Percentiles rank a stretch among this genome's conserved stretches.
Evolutionary conservation across 2,888 invertebrate species (phyloP).

Genomic region (Lottia gigantea): DNA sequence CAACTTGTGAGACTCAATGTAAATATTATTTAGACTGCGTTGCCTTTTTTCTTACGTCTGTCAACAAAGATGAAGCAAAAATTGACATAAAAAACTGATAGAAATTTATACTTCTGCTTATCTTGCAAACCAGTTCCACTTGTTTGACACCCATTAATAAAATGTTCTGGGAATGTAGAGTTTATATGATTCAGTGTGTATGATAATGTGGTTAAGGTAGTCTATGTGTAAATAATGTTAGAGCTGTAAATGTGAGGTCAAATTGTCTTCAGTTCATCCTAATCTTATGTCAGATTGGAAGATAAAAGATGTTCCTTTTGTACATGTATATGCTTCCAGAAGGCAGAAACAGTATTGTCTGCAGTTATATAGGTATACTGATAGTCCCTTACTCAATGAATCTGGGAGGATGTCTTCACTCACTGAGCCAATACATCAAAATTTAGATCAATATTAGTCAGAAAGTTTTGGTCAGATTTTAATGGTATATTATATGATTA

Average conservation of each 20-base stretch:
- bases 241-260: background rate
- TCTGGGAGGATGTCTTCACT: too few species aligned
- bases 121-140: background rate
- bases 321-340: too few species aligned
- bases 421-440: too few species aligned
- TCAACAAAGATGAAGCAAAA: background rate
- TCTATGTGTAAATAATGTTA: background rate
- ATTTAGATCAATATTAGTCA: too few species aligned
- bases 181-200: background rate
- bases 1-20: constrained; percentile 4
- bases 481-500: too few species aligned
- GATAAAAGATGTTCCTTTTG: too few species aligned
- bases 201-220: background rate
- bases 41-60: constrained; percentile 4
- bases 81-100: constrained; percentile 10
- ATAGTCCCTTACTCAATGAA: too few species aligned
- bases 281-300: too few species aligned
- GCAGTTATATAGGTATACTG: too few species aligned
- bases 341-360: too few species aligned
- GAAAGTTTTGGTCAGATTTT: too few species aligned
- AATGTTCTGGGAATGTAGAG: background rate
- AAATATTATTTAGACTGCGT: constrained; percentile 3
- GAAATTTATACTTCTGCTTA: constrained; percentile 2
- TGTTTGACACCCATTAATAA: constrained; percentile 1
- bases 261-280: too few species aligned